phyloP scores from a whole-genome alignment of 2,888 invertebrate genomes.

The Syrphus vitripennis region DNA sequence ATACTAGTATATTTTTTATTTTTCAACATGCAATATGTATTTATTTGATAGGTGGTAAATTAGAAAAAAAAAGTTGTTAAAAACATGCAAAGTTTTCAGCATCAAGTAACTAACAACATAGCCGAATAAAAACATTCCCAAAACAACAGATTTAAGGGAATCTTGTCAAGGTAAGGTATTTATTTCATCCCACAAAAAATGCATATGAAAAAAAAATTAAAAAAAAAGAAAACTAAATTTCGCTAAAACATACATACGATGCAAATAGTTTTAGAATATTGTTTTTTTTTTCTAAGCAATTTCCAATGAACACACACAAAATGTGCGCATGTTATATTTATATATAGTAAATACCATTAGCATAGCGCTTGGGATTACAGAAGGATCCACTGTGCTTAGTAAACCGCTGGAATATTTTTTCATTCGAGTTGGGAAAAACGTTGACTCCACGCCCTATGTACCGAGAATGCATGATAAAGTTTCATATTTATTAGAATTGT shows the following conservation, averaged over 20 bases:
- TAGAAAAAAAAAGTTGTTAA: neutral
- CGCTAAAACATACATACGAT: neutral
- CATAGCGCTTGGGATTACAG: conserved; percentile 80
- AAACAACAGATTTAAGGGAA: neutral
- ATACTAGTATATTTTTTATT: neutral
- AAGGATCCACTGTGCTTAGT: conserved; percentile 80
- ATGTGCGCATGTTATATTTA: conserved; percentile 38
- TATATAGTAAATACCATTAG: conserved; percentile 79
- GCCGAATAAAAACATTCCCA: neutral
- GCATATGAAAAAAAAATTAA: conserved; percentile 13
- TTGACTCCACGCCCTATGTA: conserved; percentile 81
- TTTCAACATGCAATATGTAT: neutral
- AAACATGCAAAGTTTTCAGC: neutral
- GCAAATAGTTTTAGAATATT: conserved; percentile 8
- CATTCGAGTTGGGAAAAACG: conserved; percentile 80
- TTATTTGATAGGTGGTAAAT: neutral
- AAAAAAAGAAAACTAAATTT: neutral
- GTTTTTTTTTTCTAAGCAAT: conserved; percentile 21
- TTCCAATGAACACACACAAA: conserved; percentile 33
- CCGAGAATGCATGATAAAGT: conserved; percentile 68
- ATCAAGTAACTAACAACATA: neutral
- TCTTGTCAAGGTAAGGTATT: conserved; percentile 1
- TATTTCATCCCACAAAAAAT: conserved; percentile 24
- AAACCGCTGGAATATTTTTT: conserved; percentile 81
- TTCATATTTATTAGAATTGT: conserved; percentile 66